Evolutionary conservation across 2,113 vertebrate species (phyloP).

Genomic region (Mormyrus lacerda): DNA sequence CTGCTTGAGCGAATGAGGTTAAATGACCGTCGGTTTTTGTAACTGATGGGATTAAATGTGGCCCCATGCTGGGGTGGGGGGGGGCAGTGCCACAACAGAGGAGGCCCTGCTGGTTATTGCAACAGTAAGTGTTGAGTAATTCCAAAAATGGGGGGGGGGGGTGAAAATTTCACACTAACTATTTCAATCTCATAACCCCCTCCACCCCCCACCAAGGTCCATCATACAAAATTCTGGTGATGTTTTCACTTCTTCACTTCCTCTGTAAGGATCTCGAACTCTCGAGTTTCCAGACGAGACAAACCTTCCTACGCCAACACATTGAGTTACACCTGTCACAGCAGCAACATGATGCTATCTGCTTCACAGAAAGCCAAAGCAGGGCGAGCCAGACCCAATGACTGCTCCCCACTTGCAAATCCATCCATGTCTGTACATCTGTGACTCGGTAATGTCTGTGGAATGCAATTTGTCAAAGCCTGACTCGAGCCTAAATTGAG

Average conservation of each 20-base stretch:
- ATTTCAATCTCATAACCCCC: neutral
- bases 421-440: neutral
- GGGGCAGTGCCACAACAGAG: no score
- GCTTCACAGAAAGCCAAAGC: neutral
- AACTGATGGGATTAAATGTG: neutral
- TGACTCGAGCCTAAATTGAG: neutral
- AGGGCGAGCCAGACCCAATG: neutral
- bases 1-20: neutral
- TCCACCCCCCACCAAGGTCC: neutral
- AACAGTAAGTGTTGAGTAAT: neutral
- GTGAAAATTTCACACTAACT: neutral
- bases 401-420: neutral
- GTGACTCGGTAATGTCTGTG: neutral
- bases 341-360: neutral
- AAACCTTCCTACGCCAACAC: neutral
- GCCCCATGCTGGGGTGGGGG: neutral
- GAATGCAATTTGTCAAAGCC: neutral
- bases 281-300: neutral
- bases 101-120: neutral
- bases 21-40: neutral
- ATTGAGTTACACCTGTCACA: neutral
- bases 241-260: slow-evolving; percentile 7
- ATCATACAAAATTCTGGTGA: neutral
- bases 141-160: neutral
- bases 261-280: neutral